Conservation (phyloP, 2,113 vertebrate species). For the Mus spicilegus region DNA sequence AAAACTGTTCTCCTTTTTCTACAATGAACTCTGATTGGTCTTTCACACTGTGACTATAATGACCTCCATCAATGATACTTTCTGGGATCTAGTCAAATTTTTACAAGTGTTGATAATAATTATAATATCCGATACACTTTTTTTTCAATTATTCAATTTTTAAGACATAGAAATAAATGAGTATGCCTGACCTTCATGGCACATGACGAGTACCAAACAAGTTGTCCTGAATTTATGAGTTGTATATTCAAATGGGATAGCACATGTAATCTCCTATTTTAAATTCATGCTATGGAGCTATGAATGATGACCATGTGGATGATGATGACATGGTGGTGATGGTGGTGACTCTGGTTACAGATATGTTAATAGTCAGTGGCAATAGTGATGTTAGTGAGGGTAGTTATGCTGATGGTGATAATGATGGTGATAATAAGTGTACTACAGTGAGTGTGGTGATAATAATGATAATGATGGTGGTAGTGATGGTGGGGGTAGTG, state of each 20-base stretch:
- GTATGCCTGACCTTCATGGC: not conserved
- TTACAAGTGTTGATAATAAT: not conserved
- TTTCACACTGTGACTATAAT: not conserved
- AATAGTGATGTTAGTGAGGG: not conserved
- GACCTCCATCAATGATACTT: not conserved
- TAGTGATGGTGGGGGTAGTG: not conserved
- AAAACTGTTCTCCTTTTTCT: not conserved
- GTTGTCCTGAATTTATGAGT: not conserved
- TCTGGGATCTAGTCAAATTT: not conserved
- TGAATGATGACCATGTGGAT: not conserved
- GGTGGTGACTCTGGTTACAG: not conserved
- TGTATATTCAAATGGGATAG: not conserved
- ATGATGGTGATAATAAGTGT: not conserved
- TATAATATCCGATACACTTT: not conserved
- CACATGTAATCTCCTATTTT: not conserved
- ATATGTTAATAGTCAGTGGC: not conserved
- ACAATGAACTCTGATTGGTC: not conserved
- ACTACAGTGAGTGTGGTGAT: not conserved
- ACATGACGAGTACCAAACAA: not conserved
- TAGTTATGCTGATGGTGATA: not conserved
- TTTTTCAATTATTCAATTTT: not conserved
- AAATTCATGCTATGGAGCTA: not conserved
- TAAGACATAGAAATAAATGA: not conserved
- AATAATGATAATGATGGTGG: not conserved
- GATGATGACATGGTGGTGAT: not conserved